A percentile compares a stretch with the other conserved stretches of the same genome.
Conservation (phyloP, 2,113 vertebrate genomes). For the Trogon melanurus region DNA sequence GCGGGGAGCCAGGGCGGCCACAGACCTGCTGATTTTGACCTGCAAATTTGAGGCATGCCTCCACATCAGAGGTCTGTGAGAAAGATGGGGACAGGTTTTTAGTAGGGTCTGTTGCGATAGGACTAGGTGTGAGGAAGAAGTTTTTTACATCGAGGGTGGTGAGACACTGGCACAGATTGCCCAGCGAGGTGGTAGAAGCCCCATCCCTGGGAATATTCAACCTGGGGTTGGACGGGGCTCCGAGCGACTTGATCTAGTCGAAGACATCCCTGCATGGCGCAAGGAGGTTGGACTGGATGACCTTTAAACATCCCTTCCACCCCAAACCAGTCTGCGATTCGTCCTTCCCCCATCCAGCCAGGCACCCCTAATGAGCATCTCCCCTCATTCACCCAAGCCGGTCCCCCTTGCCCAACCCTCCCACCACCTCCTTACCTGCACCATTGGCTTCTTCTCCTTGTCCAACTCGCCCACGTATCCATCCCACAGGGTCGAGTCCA, state of each 20-base stretch:
- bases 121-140: too few species aligned
- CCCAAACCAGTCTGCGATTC: neutral
- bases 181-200: neutral
- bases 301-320: neutral
- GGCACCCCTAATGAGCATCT: neutral
- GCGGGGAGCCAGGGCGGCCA: neutral
- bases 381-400: accelerated
- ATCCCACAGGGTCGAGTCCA: neutral
- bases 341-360: neutral
- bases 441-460: neutral
- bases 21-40: accelerated
- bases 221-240: accelerated
- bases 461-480: accelerated
- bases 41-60: too few species aligned
- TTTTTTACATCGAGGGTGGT: accelerated
- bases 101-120: accelerated
- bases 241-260: accelerated
- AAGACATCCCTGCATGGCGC: accelerated
- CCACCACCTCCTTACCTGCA: neutral
- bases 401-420: neutral
- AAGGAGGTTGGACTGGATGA: too few species aligned
- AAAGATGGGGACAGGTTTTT: neutral
- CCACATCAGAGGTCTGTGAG: neutral
- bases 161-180: accelerated
- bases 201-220: neutral